Base-by-base conservation (phyloP, 2,888 invertebrate species). In the Meteorus cinctellus region DNA sequence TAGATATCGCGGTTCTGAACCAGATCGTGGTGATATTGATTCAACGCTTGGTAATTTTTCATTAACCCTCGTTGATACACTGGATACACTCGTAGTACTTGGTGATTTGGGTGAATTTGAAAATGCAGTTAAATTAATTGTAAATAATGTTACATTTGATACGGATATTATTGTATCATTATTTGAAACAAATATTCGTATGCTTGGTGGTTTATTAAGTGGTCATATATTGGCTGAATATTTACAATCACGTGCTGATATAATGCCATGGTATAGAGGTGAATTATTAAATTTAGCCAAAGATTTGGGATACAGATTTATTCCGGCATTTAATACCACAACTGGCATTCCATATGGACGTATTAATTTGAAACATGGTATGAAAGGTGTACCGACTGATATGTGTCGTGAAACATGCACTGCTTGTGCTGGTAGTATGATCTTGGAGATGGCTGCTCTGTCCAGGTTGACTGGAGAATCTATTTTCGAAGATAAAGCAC, bases 311-410 rank as follows among this genome's bases (percentile, higher is more conserved):
- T 95, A 95, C 87, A 92, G 98, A 80, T 92, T 99, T 74, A 90
- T 99, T 78, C 99, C 99, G n/a, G 98, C 99, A 4, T 99, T 99
- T 90, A 98, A 99, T 89, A 98, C 99, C 0, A 95, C 97, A 4
- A 98, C 98, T 0, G 99, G 99, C 65, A 96, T 99, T 86, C 99
- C 99, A 12, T 97, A 97, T 90, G 96, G 98, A n/a, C 93, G 96
- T 90, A 92, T 96, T 72, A 97, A 97, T 90, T 91, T 97, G 41
- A 93, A 94, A 48, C 92, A 94, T 86, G 98, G 98, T 29, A 93
- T 98, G 89, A 95, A 95, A 88, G 93, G 93, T 79, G 93, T 94
- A 45, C 93, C 94, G 27, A 85, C 96, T 68, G 93, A 94, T 79
- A 93, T 94, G 82, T 94, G 95, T 0, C 92, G 95, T 4, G 98